Evolutionary conservation across 2,888 invertebrate species (phyloP), one percentile per base, ranked within the genome.

Genomic region (Trichopoda pennipes): DNA sequence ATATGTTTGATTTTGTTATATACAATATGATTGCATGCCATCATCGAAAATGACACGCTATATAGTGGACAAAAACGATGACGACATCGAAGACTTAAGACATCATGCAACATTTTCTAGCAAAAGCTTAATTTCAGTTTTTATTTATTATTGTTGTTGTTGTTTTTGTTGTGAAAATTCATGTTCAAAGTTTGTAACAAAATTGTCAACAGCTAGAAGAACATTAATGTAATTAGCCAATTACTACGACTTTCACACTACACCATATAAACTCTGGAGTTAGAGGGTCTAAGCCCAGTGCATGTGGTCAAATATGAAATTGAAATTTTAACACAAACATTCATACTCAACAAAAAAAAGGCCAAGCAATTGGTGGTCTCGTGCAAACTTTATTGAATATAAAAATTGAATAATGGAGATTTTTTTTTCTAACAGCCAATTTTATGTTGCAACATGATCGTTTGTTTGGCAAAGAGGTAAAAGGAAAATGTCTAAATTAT

Each of bases 181-280:
- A 75, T 73, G 84, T 74, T 78, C 68, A 38, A 74, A 72, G 77
- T 78, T 72, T 76, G 75, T 82, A 79, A 82, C 78, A 75, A 75
- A 82, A 82, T 75, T 82, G 78, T 79, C 79, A 82, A 82, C 82
- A 82, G 78, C 75, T 75, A 76, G 73, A 79, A 70, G 10, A 76
- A 82, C 82, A 79, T 58, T 76, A 79, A 70, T 85, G 86, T 87
- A 87, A 88, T 88, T 88, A 87, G 87, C 85, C 88, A 87, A 88
- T 87, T 88, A 88, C 87, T 86, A 86, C 79, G 85, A 84, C 86
- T 87, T 87, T 87, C 87, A 87, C 88, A 87, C 88, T 80, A 85
- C 70, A 73, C 73, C 58, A 66, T 44, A 55, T 49, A 77, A 64
- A 12, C 19, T 55, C 44, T 56, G 23, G 7, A 80, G 58, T 58